Evolutionary conservation across 2,113 vertebrate species (phyloP).

Genomic region (Otolemur garnettii): DNA sequence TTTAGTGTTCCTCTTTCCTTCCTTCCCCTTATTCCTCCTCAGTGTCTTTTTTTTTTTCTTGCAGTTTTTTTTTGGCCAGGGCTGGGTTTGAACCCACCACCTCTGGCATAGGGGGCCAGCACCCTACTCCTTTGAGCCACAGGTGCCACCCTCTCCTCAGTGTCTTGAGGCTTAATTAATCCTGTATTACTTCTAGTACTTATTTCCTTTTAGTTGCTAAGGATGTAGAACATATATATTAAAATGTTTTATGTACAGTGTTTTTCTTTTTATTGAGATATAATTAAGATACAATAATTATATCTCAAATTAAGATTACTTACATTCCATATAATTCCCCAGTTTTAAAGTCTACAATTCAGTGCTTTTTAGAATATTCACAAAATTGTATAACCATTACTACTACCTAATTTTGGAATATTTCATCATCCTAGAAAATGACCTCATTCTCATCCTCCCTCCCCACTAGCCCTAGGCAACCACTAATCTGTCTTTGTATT

Average conservation of each 20-base stretch:
- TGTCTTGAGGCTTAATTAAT: slow-evolving; percentile 29
- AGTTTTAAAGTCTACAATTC: slow-evolving; percentile 44
- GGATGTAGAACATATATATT: not conserved
- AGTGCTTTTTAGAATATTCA: not conserved
- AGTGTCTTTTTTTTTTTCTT: not conserved
- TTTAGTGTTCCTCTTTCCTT: slow-evolving; percentile 32
- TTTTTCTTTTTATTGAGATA: slow-evolving; percentile 38
- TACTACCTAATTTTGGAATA: slow-evolving; percentile 10
- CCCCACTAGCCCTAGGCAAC: not conserved
- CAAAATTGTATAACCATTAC: not conserved
- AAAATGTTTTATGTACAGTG: slow-evolving; percentile 6
- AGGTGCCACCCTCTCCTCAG: not conserved
- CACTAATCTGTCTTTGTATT: not conserved
- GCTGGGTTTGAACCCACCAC: too few relatives aligned
- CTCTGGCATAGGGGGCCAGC: too few relatives aligned
- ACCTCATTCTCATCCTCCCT: not conserved
- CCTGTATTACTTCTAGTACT: slow-evolving; percentile 18
- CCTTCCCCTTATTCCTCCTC: not conserved
- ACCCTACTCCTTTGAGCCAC: too few relatives aligned
- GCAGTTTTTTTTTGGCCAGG: too few relatives aligned
- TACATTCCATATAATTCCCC: not conserved
- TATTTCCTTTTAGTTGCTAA: slow-evolving; percentile 52
- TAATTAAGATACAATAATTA: not conserved
- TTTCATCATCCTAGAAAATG: not conserved
- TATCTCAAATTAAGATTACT: slow-evolving; percentile 7